Percentiles rank a stretch among this genome's conserved stretches.
Conservation (phyloP, 2,888 invertebrate genomes). For the Archaeoteleia sp. region DNA sequence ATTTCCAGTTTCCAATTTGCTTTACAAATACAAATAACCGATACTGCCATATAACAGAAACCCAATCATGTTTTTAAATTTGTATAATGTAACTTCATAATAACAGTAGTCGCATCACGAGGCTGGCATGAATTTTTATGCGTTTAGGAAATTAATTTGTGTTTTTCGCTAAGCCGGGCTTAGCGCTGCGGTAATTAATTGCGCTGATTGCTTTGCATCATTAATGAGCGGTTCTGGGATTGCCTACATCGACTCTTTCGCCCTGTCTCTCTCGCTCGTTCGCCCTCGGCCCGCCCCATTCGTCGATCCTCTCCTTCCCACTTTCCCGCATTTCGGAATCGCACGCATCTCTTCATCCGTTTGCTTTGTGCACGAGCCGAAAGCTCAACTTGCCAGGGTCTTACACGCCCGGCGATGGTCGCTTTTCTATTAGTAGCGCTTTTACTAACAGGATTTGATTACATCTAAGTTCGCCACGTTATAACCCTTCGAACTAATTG, state of each 20-base stretch:
- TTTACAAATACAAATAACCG: constrained; percentile 6
- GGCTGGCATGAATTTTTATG: constrained; percentile 70
- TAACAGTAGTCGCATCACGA: constrained; percentile 25
- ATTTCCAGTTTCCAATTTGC: too few relatives aligned
- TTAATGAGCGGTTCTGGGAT: constrained; percentile 71
- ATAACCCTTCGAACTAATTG: constrained; percentile 43
- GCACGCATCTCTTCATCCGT: constrained; percentile 15
- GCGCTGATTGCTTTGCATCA: constrained; percentile 74
- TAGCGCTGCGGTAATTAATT: constrained; percentile 74
- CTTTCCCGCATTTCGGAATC: constrained; percentile 33
- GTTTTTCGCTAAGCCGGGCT: constrained; percentile 72
- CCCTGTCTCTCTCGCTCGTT: constrained; percentile 42
- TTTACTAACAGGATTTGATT: constrained; percentile 53
- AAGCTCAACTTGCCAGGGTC: constrained; percentile 24
- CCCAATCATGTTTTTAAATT: constrained; percentile 11
- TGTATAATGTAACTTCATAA: constrained; percentile 38
- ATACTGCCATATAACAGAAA: not conserved
- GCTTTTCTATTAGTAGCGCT: constrained; percentile 48
- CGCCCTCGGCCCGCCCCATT: constrained; percentile 14
- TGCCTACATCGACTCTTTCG: constrained; percentile 59
- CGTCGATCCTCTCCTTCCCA: constrained; percentile 16
- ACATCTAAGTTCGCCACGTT: constrained; percentile 41
- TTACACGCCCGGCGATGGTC: constrained; percentile 35
- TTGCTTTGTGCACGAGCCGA: constrained; percentile 17
- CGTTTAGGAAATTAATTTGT: constrained; percentile 74